Evolutionary conservation across 2,113 vertebrate genomes (phyloP).

Genomic region (Cyprinodon variegatus): DNA sequence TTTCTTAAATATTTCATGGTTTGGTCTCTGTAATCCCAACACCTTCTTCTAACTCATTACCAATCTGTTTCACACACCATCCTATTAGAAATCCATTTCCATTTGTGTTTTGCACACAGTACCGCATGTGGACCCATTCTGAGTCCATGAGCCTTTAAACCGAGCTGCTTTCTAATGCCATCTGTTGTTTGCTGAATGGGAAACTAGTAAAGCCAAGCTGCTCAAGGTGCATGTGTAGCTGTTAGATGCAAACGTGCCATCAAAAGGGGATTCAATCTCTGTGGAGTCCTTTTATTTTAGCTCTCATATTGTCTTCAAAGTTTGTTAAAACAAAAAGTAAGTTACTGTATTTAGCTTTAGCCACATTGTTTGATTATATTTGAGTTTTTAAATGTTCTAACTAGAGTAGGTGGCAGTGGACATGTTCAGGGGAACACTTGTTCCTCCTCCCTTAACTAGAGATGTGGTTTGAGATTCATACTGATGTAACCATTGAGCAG

Average conservation of each 20-base stretch:
- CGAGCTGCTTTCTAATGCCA: constrained; percentile 14
- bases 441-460: too few species aligned
- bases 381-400: background rate
- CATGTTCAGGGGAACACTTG: background rate
- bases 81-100: constrained; percentile 49
- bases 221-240: constrained; percentile 27
- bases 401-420: background rate
- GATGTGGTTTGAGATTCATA: background rate
- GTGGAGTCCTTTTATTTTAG: constrained; percentile 25
- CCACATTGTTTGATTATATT: background rate
- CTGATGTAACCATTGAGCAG: background rate
- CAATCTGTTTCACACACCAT: constrained; percentile 14
- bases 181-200: background rate
- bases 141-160: constrained; percentile 35
- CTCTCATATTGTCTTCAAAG: constrained; percentile 33
- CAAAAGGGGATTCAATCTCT: constrained; percentile 42
- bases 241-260: constrained; percentile 38
- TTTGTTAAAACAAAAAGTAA: background rate
- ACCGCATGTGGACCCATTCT: constrained; percentile 4
- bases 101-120: constrained; percentile 29
- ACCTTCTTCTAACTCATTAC: constrained; percentile 5
- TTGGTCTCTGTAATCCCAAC: constrained; percentile 31
- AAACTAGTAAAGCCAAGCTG: constrained; percentile 39
- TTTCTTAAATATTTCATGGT: too few species aligned
- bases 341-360: constrained; percentile 22